phyloP scores from a whole-genome alignment of 2,888 invertebrate species.

The Leptinotarsa juncta region DNA sequence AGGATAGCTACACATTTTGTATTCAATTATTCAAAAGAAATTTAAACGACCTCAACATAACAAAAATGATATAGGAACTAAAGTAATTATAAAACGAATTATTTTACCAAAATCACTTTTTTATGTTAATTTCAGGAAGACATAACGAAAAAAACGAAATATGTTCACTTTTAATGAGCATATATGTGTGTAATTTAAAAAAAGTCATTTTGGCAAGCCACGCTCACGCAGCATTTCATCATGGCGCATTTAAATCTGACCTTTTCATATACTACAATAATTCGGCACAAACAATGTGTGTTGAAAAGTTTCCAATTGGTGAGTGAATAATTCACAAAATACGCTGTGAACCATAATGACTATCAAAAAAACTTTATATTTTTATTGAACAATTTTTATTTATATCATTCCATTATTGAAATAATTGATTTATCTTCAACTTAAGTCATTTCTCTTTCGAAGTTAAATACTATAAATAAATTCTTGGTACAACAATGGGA shows the following conservation, averaged over 20 bases:
- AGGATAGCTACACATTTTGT: too few relatives aligned
- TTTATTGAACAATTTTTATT: too few relatives aligned
- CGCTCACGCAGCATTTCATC: conserved; percentile 22
- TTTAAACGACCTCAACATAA: neutral
- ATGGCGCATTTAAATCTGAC: conserved; percentile 9
- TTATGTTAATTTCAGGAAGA: conserved; percentile 27
- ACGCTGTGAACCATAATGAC: too few relatives aligned
- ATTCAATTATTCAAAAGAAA: neutral
- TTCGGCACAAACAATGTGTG: neutral
- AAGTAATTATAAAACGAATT: neutral
- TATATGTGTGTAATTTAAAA: conserved; percentile 23
- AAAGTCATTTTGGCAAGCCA: conserved; percentile 21
- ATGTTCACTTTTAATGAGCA: conserved; percentile 28
- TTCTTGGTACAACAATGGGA: too few relatives aligned
- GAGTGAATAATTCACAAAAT: too few relatives aligned
- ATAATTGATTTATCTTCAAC: too few relatives aligned
- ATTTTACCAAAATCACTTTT: conserved; percentile 6
- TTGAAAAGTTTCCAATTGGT: neutral
- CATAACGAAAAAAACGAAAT: conserved; percentile 23
- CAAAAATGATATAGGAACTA: neutral
- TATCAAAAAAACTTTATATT: too few relatives aligned
- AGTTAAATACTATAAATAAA: too few relatives aligned
- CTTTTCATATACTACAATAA: neutral
- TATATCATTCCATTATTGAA: too few relatives aligned
- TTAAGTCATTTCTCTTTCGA: too few relatives aligned